Base-by-base conservation (phyloP, 2,797 vertebrate genomes). In the Parambassis ranga region DNA sequence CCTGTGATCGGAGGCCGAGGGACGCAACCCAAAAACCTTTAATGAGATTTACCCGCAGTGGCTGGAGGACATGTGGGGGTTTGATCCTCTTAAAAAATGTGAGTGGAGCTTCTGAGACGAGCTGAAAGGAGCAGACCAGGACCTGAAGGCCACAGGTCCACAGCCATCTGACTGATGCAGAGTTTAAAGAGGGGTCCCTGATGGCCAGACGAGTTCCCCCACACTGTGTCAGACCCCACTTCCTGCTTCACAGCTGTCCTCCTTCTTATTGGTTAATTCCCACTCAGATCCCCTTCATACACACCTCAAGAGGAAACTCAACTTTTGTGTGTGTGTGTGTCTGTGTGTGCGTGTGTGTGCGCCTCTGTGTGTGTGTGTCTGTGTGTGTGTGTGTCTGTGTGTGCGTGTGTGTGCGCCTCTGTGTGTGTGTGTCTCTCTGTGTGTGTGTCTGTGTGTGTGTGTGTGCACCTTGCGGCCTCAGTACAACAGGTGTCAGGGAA, bases 11-110 rank as follows among this genome's bases (percentile, higher is more conserved):
- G 20, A 1, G 10, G 46, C 10, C 6, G 4, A 23, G 1, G 30
- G 43, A 53, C 16, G 43, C 44, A 58, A 49, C 26, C 24, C n/a
- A 9, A 1, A 47, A 24, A 23, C n/a, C 36, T 43, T 44, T 62
- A 46, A 74, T 46, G 55, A 44, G 71, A 72, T 75, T 75, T 51
- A 43, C 11, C 38, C 22, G 50, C 53, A 28, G 28, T 28, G 59
- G 22, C 74, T 24, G 26, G 22, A 62, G 68, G 50, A 52, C 14
- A 14, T 3, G 26, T 36, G 32, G 20, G 15, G 56, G 42, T 27
- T 51, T 44, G 24, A 69, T 57, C 55, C 55, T 41, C 18, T 41
- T 36, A 33, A 18, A 41, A 46, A 49, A 50, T 51, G 28, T 26
- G 24, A 23, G 7, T 4, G 9, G 27, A 33, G 37, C 35, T 55